Base-by-base conservation (phyloP, 1,140 invertebrate species). In the Polypedilum vanderplanki region DNA sequence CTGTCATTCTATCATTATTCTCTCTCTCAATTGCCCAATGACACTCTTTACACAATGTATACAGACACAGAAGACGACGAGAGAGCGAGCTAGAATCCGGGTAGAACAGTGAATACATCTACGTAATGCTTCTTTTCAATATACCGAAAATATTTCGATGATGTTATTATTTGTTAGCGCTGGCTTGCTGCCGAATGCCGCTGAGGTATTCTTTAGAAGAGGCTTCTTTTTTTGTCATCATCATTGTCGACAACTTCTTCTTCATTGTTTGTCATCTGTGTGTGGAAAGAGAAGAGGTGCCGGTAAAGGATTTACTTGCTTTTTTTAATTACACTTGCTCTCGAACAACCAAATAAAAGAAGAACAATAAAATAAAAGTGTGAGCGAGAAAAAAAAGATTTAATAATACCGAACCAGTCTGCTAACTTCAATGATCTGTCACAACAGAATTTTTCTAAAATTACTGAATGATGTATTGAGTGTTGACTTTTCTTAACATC, bases 141-240 rank as follows among this genome's bases (percentile, higher is more conserved):
- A 57, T 57, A 57, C 46, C 46, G 46, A 57, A 57, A 57, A 57
- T 57, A 57, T 57, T 57, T 57, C n/a, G 46, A 57, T 57, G 46
- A 57, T 57, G 46, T 57, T 57, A 57, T 57, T 57, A 57, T n/a
- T 33, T 33, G 24, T 33, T 33, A 33, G 24, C 24, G 24, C 24
- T 33, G 24, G 24, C 24, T 57, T 57, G 46, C n/a, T 12, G 46
- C 46, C n/a, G 46, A 57, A 12, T 12, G 46, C 46, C 46, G 46
- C 8, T n/a, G 46, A 46, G n/a, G n/a, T 57, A 57, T 57, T 57
- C 12, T 12, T 57, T 57, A 57, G 10, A 57, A 57, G n/a, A 57
- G 46, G 5, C 2, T 1, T 33, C 5, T 33, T 12, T 57, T 57
- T 57, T 57, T 57, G 46, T 57, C 46, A n/a, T 57, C 46, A n/a